Evolutionary conservation across 2,888 invertebrate species (phyloP), one percentile per base, ranked within the genome.

Genomic region (Netelia melanura): DNA sequence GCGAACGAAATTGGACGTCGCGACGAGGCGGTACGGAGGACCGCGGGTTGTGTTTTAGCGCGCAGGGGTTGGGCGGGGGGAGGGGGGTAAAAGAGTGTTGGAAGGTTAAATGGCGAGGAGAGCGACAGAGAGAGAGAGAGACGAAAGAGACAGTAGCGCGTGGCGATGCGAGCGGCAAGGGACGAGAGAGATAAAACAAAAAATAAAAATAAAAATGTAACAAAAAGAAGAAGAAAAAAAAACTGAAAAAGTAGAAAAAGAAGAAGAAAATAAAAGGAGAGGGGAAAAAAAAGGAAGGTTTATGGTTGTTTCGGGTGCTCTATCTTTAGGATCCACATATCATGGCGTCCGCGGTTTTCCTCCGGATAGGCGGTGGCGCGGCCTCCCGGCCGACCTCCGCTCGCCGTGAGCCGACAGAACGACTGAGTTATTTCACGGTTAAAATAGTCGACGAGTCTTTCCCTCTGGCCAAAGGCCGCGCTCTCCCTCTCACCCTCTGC

Each of bases 351-450:
- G 76, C 72, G 72, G 88, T 86, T 87, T 88, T 83, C 81, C 87
- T 84, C 87, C 65, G 80, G 44, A 71, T 70, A 79, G 87, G 79
- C 70, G 77, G 64, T 56, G 48, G 61, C 62, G 72, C 76, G 70
- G 65, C 71, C 86, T 85, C 78, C 78, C 83, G 78, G 62, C 58
- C 82, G 82, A 76, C 79, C 82, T 84, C 72, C 81, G 61, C 86
- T 85, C 87, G 81, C 86, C 86, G 62, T 25, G 14, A 65, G 80
- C 87, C 88, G 87, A 85, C 86, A 81, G 80, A 86, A 87, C 76
- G 89, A 87, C 91, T 91, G 91, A 92, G 91, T 92, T 92, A 92
- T 92, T 92, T 92, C 91, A 92, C 90, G 91, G 92, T 91, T 92
- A 92, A 92, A 92, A 92, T 92, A 92, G 92, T 91, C 91, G 89